Evolutionary conservation across 2,113 vertebrate species (phyloP), one percentile per base, ranked within the genome.

Genomic region (Galemys pyrenaicus): DNA sequence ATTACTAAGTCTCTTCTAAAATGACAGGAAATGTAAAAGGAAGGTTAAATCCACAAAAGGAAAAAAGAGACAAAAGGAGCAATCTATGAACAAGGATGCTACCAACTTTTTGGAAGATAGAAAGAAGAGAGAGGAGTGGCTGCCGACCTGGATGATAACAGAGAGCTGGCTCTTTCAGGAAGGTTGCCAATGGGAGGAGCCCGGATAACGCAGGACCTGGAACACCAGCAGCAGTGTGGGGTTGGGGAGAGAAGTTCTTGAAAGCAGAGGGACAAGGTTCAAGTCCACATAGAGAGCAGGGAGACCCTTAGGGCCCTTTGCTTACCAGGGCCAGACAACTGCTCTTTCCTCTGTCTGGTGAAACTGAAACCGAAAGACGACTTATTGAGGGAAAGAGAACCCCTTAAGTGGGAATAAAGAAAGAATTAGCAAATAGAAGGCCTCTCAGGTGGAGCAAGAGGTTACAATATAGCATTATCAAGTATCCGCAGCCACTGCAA

Each of bases 281-380:
- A 44, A n/a, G 46, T 70, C 49, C 58, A 10, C 8, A 32, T 67
- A 30, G 12, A 49, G 56, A 92, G 16, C 22, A 4, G 7, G 16
- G 51, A 10, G 13, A 11, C 3, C 30, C 3, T 5, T 0, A 24
- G 32, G 20, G 26, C 49, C 1, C 16, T 32, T 26, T 0, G 7
- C 46, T 37, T 89, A 22, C 6, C 5, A 32, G 7, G 12, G 10
- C 22, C 26, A 30, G 41, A 9, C 24, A 92, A 49, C 5, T 28
- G 15, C 15, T 49, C 16, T 79, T 11, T 17, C 7, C 9, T 74
- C 60, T 37, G 11, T 82, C 9, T 79, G 64, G 30, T 46, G 44
- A 96, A 87, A 67, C 0, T 44, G 24, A 91, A 74, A 68, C 44
- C 39, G 13, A 74, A 88, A 84, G 71, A 0, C 20, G 68, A 58